Evolutionary conservation across 1,140 invertebrate species (phyloP), one percentile per base, ranked within the genome.

Genomic region (Formica exsecta): DNA sequence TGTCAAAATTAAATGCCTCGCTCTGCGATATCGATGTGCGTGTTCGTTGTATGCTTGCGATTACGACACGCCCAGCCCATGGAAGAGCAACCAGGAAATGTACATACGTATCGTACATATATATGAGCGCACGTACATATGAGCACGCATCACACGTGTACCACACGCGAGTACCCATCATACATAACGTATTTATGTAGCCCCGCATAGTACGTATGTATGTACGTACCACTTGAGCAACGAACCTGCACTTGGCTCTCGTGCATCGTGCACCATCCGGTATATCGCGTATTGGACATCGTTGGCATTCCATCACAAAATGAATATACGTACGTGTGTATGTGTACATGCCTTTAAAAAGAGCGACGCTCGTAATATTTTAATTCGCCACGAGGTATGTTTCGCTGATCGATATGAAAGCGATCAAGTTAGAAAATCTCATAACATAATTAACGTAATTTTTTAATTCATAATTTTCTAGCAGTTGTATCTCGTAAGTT

Each of bases 1-100:
- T 62, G 54, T 75, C 48, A 68, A 88, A 88, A 88, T 83, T 44
- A 74, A 87, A 48, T 41, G 38, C 68, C 29, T 29, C 77, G 64
- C 41, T 48, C 54, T 61, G 79, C 36, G 57, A 51, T 74, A 61
- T 68, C 65, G 71, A 51, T 48, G 32, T 8, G 29, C 41, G 19
- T 19, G 51, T 29, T 57, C 11, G 74, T n/a, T 36, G 77, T 71
- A 61, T 61, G 75, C 73, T 83, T 73, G 86, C 73, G 32, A 91
- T 89, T 38, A 75, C 77, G 86, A 88, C 91, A 91, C 90, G 90
- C 91, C 91, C 91, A 91, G 61, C 74, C 41, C 79, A 54, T 9
- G n/a, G n/a, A 80, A 19, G 87, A 89, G 84, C 73, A 71, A 91
- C 90, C 88, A 92, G 90, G 91, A 92, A 92, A 90, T 86, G 79